A percentile compares a stretch with the other conserved stretches of the same genome.
Evolutionary conservation across 2,797 vertebrate species (phyloP).

Genomic region (Avahi laniger): DNA sequence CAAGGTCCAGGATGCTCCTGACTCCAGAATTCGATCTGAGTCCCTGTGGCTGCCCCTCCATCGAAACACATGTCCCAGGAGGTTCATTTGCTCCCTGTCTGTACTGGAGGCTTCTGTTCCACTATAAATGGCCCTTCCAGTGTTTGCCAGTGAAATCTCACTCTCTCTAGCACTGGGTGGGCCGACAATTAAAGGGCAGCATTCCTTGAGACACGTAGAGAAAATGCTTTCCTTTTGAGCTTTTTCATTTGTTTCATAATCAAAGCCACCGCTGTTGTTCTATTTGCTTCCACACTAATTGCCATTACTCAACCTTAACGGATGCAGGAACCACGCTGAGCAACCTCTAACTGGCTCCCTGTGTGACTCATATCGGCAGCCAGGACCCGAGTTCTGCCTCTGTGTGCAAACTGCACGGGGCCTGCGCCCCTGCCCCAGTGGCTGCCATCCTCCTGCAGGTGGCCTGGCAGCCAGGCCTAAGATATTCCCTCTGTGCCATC

Average conservation of each 20-base stretch:
- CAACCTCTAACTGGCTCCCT: not conserved
- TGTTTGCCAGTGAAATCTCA: not conserved
- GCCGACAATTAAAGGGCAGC: not conserved
- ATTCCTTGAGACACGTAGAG: not conserved
- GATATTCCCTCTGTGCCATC: rapidly evolving
- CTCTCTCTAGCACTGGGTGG: not conserved
- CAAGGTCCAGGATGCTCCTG: not conserved
- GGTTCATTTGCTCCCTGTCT: rapidly evolving
- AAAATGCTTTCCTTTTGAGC: not conserved
- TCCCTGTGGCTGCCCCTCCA: rapidly evolving
- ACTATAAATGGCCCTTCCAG: rapidly evolving
- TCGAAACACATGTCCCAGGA: rapidly evolving
- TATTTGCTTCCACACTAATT: not conserved
- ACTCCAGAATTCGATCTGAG: not conserved
- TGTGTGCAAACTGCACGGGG: not conserved
- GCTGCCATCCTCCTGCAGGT: rapidly evolving
- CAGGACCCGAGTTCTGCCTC: not conserved
- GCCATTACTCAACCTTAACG: not conserved
- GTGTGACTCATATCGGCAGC: not conserved
- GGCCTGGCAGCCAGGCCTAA: not conserved
- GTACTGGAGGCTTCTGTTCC: not conserved
- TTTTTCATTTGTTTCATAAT: not conserved
- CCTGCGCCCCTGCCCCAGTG: too few relatives aligned
- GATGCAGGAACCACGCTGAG: not conserved
- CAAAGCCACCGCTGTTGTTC: not conserved